A percentile compares a stretch with the other conserved stretches of the same genome.
These are phyloP conservation scores for Aphaenogaster ashmeadi DNA, from an alignment of 1,140 invertebrate genomes.

Conservation along the genomic window DNA sequence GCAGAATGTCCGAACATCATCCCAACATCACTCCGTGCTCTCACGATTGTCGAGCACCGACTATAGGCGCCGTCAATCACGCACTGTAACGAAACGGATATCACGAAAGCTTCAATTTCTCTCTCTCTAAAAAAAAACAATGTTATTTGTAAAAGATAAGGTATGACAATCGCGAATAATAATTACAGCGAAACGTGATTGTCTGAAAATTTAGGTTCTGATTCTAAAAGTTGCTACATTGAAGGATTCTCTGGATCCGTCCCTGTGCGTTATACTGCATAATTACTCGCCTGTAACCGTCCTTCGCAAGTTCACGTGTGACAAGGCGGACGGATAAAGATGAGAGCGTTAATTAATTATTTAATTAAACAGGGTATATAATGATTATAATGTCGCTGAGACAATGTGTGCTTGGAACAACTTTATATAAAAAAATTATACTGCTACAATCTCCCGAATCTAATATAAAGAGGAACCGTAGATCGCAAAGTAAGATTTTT, in stretches of 20 bases:
- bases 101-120: background rate
- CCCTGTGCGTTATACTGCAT: constrained; percentile 26
- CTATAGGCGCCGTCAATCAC: background rate
- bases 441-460: background rate
- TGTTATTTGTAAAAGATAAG: background rate
- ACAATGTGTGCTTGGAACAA: background rate
- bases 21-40: background rate
- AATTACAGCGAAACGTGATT: background rate
- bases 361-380: constrained; percentile 50
- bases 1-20: background rate
- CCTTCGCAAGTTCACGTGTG: constrained; percentile 40
- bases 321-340: constrained; percentile 55
- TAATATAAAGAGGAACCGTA: background rate
- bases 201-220: background rate
- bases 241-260: constrained; percentile 2
- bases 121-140: background rate
- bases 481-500: background rate
- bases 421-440: constrained; percentile 1
- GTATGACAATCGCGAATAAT: background rate
- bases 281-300: constrained; percentile 43
- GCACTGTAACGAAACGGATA: background rate
- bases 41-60: background rate
- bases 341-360: constrained; percentile 58
- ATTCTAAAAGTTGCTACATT: background rate
- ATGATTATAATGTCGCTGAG: background rate